Base-by-base conservation (phyloP, 2,888 invertebrate species). In the Timema podura region DNA sequence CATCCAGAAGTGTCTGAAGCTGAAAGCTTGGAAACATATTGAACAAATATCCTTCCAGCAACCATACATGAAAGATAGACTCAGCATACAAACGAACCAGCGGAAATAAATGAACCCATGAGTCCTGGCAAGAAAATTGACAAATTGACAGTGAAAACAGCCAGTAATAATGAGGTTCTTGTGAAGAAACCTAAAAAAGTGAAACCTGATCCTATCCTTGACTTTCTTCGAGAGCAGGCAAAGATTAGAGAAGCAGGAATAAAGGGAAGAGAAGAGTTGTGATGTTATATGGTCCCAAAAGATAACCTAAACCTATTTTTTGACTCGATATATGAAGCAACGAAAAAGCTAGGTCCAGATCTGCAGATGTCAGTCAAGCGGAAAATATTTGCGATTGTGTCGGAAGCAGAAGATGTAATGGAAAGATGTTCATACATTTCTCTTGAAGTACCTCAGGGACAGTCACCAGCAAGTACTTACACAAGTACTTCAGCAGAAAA, bases 61-160 rank as follows among this genome's bases (percentile, higher is more conserved):
- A 13, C 7, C 57, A 6, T 57, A 57, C 13, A 57, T 57, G 57
- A 57, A 57, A 57, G 57, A 57, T 57, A 57, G 7, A 13, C 57
- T 16, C 57, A 57, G 57, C 59, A 57, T 16, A 57, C 57, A 57
- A 11, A 57, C 6, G 13, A n/a, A n/a, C n/a, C n/a, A n/a, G n/a
- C n/a, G n/a, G n/a, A 16, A 13, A 57, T 57, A 11, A 7, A 57
- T 6, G 57, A 9, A 9, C 49, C 49, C 49, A 49, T 11, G 57
- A 16, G n/a, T 7, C n/a, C n/a, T 7, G 16, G 7, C 7, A n/a
- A 6, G 57, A 57, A 8, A 16, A 8, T 57, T 57, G n/a, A 57
- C 11, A 10, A 11, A 49, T 10, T 49, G 49, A 49, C 9, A 9
- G 9, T 49, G 57, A 57, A 57, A 57, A 57, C 57, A 57, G 13